Conservation (phyloP, 2,797 vertebrate genomes). For the Uromys caudimaculatus region DNA sequence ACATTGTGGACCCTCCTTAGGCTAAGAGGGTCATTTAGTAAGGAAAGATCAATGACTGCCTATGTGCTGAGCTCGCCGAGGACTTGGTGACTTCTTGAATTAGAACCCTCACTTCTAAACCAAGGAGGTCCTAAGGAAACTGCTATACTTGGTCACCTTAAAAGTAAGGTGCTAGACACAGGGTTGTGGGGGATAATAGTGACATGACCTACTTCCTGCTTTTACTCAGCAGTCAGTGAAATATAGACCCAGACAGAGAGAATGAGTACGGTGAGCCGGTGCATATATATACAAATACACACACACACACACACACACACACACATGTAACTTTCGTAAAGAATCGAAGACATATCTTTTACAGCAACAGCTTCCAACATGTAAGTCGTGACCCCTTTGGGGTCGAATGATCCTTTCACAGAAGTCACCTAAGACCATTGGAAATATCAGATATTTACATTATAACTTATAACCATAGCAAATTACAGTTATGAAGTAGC, state of each 20-base stretch:
- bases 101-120: not conserved
- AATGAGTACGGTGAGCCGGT: not conserved
- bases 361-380: conserved; percentile 37
- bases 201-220: not conserved
- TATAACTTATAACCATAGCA: not conserved
- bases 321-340: not conserved
- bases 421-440: not conserved
- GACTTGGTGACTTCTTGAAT: too few relatives aligned
- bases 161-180: not conserved
- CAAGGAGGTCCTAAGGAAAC: not conserved
- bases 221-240: not conserved
- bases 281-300: too few relatives aligned
- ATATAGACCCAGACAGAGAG: not conserved
- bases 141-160: not conserved
- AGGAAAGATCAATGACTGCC: not conserved
- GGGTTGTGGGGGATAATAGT: fast-evolving
- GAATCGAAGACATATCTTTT: conserved; percentile 59
- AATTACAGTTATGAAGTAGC: not conserved
- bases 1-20: not conserved
- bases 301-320: too few relatives aligned
- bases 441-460: not conserved
- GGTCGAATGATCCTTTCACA: not conserved
- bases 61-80: not conserved
- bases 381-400: too few relatives aligned
- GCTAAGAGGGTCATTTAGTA: not conserved